Base-by-base conservation (phyloP, 2,888 invertebrate species). In the Plagodis pulveraria region DNA sequence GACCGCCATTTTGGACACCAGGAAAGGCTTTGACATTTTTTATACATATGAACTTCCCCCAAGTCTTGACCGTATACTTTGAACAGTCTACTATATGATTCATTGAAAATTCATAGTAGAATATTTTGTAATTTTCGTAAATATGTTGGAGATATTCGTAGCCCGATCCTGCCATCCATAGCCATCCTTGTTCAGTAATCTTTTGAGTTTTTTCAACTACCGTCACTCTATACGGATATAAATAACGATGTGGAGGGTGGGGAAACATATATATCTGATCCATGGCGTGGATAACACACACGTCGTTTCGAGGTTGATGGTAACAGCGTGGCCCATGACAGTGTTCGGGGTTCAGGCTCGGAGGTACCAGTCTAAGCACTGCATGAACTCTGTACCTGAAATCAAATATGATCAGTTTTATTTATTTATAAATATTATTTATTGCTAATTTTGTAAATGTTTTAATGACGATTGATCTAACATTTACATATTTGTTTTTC, bases 21-120 rank as follows among this genome's bases (percentile, higher is more conserved):
- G 81, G 32, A 0, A 59, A 73, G 0, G 46, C 1, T 0, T 49
- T 0, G 0, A 7, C 2, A 60, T 87, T 87, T n/a, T 38, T 68
- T 0, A 84, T 35, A 50, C 87, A 87, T 12, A 86, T 80, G 52
- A 86, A 87, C 62, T 86, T 86, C 0, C 86, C 87, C 87, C 86
- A 87, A 71, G 70, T 82, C 60, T 87, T 87, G 0, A 86, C 86
- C 0, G 86, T 41, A 36, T 78, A 83, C 5, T 58, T 75, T 0
- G 81, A 81, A 60, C 87, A 87, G 54, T 86, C 83, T 0, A 73
- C 71, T 0, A 76, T 36, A 0, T 65, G 6, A 0, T 6, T n/a
- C 34, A 51, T 70, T 0, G 45, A 11, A 0, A 67, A 11, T 0
- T 6, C 4, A 0, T 55, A 43, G 53, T 66, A 77, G 52, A 73